Percentiles rank a stretch among this genome's conserved stretches.
phyloP scores from a whole-genome alignment of 1,140 invertebrate genomes.

The Neodiprion lecontei region DNA sequence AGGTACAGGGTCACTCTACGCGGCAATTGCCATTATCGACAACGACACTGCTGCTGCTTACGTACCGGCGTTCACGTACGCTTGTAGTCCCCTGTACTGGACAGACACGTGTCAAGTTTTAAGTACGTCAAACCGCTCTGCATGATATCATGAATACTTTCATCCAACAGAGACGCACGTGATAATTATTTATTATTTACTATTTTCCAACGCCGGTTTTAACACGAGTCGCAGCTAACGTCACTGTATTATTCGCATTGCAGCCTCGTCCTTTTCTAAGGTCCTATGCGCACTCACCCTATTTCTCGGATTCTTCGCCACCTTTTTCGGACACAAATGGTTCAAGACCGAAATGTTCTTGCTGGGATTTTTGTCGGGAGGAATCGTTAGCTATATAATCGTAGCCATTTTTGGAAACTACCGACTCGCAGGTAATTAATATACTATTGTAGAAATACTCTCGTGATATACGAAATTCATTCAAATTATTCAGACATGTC shows the following conservation, averaged over 20 bases:
- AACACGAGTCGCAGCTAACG: too few species aligned
- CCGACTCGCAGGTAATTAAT: conserved; percentile 35
- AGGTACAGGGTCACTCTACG: conserved; percentile 70
- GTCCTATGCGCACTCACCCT: conserved; percentile 62
- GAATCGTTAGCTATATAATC: conserved; percentile 59
- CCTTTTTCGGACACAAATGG: conserved; percentile 68
- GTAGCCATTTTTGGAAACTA: conserved; percentile 33
- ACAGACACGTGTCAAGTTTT: conserved; percentile 58
- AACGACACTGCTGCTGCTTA: conserved; percentile 66
- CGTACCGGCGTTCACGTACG: conserved; percentile 72
- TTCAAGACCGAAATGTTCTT: conserved; percentile 70
- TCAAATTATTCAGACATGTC: too few species aligned
- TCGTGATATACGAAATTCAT: conserved; percentile 22
- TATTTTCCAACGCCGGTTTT: too few species aligned
- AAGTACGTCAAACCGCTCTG: conserved; percentile 45
- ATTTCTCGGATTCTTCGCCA: conserved; percentile 67
- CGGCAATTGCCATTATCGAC: conserved; percentile 64
- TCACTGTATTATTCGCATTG: conserved; percentile 27
- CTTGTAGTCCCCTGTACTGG: conserved; percentile 61
- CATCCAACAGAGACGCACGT: too few species aligned
- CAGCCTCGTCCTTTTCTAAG: conserved; percentile 59
- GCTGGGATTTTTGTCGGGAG: conserved; percentile 58
- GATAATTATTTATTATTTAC: too few species aligned
- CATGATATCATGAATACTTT: too few species aligned
- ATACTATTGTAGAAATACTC: not conserved